These are phyloP conservation scores for Andrena flavipes DNA, from an alignment of 2,888 invertebrate species.

Conservation along the genomic window DNA sequence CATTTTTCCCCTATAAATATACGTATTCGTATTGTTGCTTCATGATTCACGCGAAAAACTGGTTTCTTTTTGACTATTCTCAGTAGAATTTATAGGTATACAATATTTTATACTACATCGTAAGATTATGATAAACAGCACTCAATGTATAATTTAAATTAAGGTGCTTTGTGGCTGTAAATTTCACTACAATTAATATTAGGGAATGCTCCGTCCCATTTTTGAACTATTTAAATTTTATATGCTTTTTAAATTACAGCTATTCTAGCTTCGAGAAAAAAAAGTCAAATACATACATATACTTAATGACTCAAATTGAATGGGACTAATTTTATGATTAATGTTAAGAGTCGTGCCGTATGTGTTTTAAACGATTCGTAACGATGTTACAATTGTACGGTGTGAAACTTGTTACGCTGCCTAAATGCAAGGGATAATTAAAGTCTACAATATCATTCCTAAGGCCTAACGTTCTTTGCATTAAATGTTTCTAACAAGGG, in stretches of 20 bases:
- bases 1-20: slow-evolving; percentile 30
- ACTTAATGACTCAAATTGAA: slow-evolving; percentile 23
- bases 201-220: slow-evolving; percentile 74
- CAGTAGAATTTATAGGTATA: slow-evolving; percentile 36
- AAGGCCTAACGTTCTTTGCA: slow-evolving; percentile 27
- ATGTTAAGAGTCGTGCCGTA: slow-evolving; percentile 44
- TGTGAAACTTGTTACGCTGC: slow-evolving; percentile 22
- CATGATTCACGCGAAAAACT: not conserved
- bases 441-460: slow-evolving; percentile 20
- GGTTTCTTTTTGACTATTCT: slow-evolving; percentile 16
- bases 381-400: slow-evolving; percentile 14
- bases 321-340: slow-evolving; percentile 53
- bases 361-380: slow-evolving; percentile 38
- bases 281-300: slow-evolving; percentile 2
- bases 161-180: slow-evolving; percentile 58
- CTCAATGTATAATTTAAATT: slow-evolving; percentile 51
- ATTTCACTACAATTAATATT: slow-evolving; percentile 58
- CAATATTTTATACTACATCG: slow-evolving; percentile 31
- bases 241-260: slow-evolving; percentile 66
- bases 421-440: slow-evolving; percentile 36
- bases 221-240: slow-evolving; percentile 69
- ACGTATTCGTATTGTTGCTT: slow-evolving; percentile 32
- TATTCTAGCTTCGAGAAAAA: slow-evolving; percentile 52
- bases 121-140: slow-evolving; percentile 38
- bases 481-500: slow-evolving; percentile 8